phyloP scores from a whole-genome alignment of 2,888 invertebrate species.

The Eupeodes luniger region DNA sequence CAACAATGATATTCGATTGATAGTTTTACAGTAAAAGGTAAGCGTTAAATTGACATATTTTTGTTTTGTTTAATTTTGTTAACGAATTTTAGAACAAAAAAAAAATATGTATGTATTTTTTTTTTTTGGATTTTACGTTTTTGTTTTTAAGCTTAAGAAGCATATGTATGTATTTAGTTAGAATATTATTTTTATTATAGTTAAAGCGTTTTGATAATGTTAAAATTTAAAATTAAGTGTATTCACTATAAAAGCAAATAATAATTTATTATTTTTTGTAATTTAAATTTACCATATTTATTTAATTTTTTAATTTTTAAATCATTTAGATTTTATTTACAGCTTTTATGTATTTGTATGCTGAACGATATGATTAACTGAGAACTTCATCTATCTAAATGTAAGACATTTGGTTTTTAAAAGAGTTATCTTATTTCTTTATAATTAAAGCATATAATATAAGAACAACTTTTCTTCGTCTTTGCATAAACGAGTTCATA shows the following conservation, averaged over 20 bases:
- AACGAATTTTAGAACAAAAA: conserved; percentile 44
- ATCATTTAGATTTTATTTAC: conserved; percentile 19
- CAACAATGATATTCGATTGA: conserved; percentile 70
- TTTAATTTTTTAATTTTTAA: conserved; percentile 11
- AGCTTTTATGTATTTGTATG: neutral
- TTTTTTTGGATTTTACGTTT: neutral
- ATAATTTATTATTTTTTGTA: conserved; percentile 6
- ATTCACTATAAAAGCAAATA: conserved; percentile 53
- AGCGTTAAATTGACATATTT: conserved; percentile 65
- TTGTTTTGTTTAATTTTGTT: conserved; percentile 36
- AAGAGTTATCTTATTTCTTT: neutral
- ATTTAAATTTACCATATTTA: no score
- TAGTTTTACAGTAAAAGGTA: conserved; percentile 48
- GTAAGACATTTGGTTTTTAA: neutral
- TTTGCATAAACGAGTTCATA: neutral
- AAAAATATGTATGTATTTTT: conserved; percentile 19
- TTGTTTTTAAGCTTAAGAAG: conserved; percentile 55
- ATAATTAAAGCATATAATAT: conserved; percentile 40
- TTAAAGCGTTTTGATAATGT: conserved; percentile 58
- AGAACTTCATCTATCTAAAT: conserved; percentile 28
- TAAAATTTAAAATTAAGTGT: conserved; percentile 25
- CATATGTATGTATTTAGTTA: conserved; percentile 18
- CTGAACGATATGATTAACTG: conserved; percentile 52
- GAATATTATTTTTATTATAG: conserved; percentile 37
- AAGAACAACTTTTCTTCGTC: conserved; percentile 28